Conservation (phyloP, 2,113 vertebrate genomes). For the Typhlomys cinereus region DNA sequence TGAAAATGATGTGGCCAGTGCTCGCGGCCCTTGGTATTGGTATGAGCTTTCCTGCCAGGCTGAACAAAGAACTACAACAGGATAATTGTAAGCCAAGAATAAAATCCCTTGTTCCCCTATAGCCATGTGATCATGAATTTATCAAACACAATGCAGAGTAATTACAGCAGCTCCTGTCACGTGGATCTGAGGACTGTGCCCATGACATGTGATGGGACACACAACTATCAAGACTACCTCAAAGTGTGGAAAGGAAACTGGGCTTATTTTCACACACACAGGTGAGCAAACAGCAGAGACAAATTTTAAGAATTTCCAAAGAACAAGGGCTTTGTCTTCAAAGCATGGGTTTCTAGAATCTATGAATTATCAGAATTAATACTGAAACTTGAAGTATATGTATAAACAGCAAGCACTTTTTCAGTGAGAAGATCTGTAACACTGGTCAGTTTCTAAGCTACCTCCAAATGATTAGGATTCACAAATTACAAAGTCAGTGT, state of each 20-base stretch:
- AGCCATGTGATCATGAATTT: too few relatives aligned
- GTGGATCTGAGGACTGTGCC: not conserved
- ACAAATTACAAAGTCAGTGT: not conserved
- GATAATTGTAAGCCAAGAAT: too few relatives aligned
- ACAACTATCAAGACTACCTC: not conserved
- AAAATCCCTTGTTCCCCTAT: too few relatives aligned
- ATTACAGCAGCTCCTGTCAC: slow-evolving; percentile 10
- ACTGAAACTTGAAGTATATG: slow-evolving; percentile 1
- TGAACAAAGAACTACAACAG: too few relatives aligned
- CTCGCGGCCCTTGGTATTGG: too few relatives aligned
- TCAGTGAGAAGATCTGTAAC: too few relatives aligned
- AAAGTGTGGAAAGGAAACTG: not conserved
- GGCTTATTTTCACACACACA: not conserved
- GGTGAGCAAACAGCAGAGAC: not conserved
- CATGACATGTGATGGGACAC: not conserved
- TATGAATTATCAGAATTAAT: slow-evolving; percentile 22
- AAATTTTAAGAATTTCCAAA: slow-evolving; percentile 46
- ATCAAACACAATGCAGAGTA: too few relatives aligned
- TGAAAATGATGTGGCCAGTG: too few relatives aligned
- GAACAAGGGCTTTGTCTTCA: not conserved
- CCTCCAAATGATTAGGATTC: too few relatives aligned
- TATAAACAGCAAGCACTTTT: too few relatives aligned
- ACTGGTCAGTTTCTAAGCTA: too few relatives aligned
- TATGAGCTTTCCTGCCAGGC: too few relatives aligned
- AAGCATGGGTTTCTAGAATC: not conserved